These are phyloP conservation scores for Cataglyphis livida DNA, from an alignment of 2,888 invertebrate genomes.

Conservation along the genomic window DNA sequence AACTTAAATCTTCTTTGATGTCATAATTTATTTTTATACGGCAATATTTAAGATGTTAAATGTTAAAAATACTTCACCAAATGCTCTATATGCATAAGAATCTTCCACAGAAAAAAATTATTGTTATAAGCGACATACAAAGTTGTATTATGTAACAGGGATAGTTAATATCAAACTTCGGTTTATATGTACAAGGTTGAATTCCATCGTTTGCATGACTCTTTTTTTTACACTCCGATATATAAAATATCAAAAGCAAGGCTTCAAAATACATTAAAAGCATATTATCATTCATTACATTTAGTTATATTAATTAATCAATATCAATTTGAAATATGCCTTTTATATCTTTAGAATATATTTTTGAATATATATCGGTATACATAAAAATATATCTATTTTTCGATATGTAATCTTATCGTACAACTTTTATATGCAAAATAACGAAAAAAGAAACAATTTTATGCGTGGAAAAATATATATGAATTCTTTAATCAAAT, in stretches of 20 bases:
- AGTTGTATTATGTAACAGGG: not conserved
- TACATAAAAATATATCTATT: not conserved
- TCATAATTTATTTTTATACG: not conserved
- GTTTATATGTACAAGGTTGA: not conserved
- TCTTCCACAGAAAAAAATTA: conserved; percentile 9
- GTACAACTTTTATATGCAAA: not conserved
- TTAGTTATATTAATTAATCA: not conserved
- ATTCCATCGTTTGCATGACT: not conserved
- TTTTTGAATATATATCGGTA: not conserved
- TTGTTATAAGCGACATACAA: not conserved
- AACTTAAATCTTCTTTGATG: not conserved
- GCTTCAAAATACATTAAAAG: not conserved
- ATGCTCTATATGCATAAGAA: not conserved
- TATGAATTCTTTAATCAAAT: not conserved
- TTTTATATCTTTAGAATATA: not conserved
- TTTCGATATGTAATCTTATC: not conserved
- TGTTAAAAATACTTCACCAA: not conserved
- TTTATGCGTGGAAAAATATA: not conserved
- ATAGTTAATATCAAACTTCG: conserved; percentile 12
- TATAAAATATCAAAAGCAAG: not conserved
- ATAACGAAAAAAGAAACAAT: not conserved
- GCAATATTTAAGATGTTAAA: not conserved
- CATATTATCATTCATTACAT: not conserved
- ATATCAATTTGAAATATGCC: not conserved
- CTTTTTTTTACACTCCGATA: not conserved